These are phyloP conservation scores for Stercorarius parasiticus DNA, from an alignment of 2,113 vertebrate species.

Conservation along the genomic window DNA sequence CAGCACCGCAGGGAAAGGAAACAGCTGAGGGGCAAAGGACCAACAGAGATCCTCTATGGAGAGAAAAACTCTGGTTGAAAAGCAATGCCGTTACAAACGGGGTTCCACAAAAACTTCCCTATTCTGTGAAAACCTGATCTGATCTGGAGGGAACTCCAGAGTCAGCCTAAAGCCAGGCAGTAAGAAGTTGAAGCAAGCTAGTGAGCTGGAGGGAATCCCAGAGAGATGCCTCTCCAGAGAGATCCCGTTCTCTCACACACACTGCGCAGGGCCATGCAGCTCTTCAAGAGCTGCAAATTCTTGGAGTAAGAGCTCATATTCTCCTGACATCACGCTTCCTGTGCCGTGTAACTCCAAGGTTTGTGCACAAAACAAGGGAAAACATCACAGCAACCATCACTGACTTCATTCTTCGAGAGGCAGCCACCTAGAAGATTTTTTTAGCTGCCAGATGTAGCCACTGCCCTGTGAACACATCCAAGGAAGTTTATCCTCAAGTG, in stretches of 20 bases:
- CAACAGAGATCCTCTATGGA: accelerated
- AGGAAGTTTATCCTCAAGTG: background rate
- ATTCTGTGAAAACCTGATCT: background rate
- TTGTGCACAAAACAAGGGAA: background rate
- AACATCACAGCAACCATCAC: background rate
- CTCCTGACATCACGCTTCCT: background rate
- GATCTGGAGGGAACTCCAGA: background rate
- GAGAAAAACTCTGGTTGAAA: background rate
- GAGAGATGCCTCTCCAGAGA: background rate
- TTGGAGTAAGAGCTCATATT: background rate
- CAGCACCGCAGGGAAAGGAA: background rate
- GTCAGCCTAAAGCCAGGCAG: background rate
- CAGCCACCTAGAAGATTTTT: background rate
- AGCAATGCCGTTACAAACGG: background rate
- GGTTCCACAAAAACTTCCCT: background rate
- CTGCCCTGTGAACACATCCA: background rate
- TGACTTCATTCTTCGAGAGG: background rate
- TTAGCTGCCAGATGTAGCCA: background rate
- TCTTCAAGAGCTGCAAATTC: background rate
- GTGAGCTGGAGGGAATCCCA: background rate
- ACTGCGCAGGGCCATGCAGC: background rate
- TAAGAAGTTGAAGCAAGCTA: background rate
- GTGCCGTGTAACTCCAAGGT: background rate
- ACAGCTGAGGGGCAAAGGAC: background rate
- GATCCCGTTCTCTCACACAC: background rate